Conservation (phyloP, 2,888 invertebrate species). For the Cheilosia vernalis region DNA sequence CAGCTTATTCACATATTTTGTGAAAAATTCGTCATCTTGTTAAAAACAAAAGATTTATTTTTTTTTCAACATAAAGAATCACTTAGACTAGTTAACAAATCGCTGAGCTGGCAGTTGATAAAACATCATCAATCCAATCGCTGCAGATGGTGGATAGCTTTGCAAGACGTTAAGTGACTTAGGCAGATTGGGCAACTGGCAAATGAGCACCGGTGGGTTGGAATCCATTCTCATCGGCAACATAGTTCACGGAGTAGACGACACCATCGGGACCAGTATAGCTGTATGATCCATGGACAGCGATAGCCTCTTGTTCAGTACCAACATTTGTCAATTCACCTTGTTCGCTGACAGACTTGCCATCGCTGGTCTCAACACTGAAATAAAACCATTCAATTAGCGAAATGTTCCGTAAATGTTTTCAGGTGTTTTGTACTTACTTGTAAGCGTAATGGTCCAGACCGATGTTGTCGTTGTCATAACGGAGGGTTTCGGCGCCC, state of each 20-base stretch:
- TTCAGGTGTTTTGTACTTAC: background rate
- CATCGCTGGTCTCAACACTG: conserved; percentile 11
- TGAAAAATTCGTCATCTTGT: no score
- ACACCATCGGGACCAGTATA: conserved; percentile 81
- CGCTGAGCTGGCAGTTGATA: no score
- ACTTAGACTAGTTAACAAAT: no score
- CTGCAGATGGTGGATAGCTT: background rate
- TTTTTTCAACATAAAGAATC: no score
- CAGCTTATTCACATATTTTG: no score
- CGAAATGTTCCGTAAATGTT: no score
- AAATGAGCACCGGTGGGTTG: conserved; percentile 82
- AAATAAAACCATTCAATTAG: background rate
- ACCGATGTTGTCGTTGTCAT: background rate
- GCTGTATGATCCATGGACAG: background rate
- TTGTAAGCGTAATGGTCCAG: background rate
- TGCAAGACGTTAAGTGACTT: background rate
- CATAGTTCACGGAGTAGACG: conserved; percentile 84
- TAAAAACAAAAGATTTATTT: no score
- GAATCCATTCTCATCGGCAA: conserved; percentile 76
- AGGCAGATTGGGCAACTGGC: conserved; percentile 68
- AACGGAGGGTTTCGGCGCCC: background rate
- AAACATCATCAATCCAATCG: background rate
- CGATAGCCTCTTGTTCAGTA: background rate
- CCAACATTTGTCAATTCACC: conserved; percentile 77
- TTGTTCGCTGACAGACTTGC: conserved; percentile 6